Evolutionary conservation across 1,140 invertebrate species (phyloP).

Genomic region (Ceratina australensis): DNA sequence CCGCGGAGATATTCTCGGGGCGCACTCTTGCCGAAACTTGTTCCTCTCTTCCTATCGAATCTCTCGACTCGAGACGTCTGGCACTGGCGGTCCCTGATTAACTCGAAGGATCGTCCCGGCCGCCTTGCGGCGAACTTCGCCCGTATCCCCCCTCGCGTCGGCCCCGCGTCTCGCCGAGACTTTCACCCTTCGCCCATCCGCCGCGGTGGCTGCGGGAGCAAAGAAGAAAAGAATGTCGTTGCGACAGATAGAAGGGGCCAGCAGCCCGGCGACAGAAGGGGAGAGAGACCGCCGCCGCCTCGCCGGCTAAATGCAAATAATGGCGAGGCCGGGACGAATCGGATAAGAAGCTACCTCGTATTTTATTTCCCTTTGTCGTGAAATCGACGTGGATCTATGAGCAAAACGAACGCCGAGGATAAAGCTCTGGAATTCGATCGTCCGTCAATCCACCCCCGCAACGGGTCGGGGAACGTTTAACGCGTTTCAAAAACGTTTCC

Average conservation of each 20-base stretch:
- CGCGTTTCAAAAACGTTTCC: neutral
- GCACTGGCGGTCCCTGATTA: slow-evolving; percentile 71
- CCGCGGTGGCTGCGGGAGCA: neutral
- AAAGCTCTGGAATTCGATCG: neutral
- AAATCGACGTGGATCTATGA: slow-evolving; percentile 17
- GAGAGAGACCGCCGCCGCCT: neutral
- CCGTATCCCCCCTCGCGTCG: neutral
- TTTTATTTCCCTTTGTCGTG: slow-evolving; percentile 53
- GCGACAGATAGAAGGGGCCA: slow-evolving; percentile 41
- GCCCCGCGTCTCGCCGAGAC: slow-evolving; percentile 4
- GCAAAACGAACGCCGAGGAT: too few relatives aligned
- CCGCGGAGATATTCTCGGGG: slow-evolving; percentile 21
- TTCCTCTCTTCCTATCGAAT: slow-evolving; percentile 41
- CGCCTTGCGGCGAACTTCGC: slow-evolving; percentile 33
- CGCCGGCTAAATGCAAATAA: slow-evolving; percentile 60
- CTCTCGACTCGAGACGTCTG: slow-evolving; percentile 69
- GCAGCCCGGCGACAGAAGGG: slow-evolving; percentile 5
- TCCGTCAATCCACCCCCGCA: too few relatives aligned
- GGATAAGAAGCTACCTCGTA: slow-evolving; percentile 48
- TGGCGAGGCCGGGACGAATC: slow-evolving; percentile 45
- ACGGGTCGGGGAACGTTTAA: neutral
- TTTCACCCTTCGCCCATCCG: slow-evolving; percentile 14
- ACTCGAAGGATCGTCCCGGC: slow-evolving; percentile 64
- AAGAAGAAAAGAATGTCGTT: slow-evolving; percentile 53
- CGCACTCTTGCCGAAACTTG: slow-evolving; percentile 43